Percentiles rank a stretch among this genome's conserved stretches.
These are phyloP conservation scores for Neogale vison DNA, from an alignment of 2,113 vertebrate genomes.

Conservation along the genomic window DNA sequence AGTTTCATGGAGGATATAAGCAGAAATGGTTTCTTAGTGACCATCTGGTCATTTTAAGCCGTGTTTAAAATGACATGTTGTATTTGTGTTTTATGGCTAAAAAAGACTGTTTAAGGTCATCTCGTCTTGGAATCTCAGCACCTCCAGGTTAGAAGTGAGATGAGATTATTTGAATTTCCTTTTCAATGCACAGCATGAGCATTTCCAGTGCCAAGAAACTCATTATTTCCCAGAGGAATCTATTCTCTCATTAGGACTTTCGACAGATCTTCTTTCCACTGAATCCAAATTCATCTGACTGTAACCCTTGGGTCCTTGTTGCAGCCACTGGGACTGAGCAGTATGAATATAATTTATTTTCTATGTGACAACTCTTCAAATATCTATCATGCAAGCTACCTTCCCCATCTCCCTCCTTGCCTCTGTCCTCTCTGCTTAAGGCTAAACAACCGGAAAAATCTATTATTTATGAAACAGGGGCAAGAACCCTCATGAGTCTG, in stretches of 20 bases:
- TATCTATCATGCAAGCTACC: neutral
- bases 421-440: neutral
- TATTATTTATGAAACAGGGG: neutral
- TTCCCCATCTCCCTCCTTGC: neutral
- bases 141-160: neutral
- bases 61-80: neutral
- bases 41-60: neutral
- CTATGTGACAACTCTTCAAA: neutral
- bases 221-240: neutral
- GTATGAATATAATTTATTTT: neutral
- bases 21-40: conserved; percentile 36
- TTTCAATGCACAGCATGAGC: neutral
- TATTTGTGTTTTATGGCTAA: neutral
- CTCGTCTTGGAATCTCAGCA: neutral
- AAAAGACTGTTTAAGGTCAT: neutral
- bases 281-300: neutral
- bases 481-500: neutral
- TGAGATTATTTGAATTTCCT: conserved; percentile 3
- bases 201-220: neutral
- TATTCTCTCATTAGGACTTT: conserved; percentile 12
- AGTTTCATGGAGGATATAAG: conserved; percentile 28
- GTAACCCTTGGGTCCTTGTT: neutral
- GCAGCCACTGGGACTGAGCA: neutral
- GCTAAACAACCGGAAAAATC: neutral
- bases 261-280: neutral